Percentiles rank a stretch among this genome's conserved stretches.
These are phyloP conservation scores for Apamea crenata DNA, from an alignment of 2,888 invertebrate genomes.

Conservation along the genomic window DNA sequence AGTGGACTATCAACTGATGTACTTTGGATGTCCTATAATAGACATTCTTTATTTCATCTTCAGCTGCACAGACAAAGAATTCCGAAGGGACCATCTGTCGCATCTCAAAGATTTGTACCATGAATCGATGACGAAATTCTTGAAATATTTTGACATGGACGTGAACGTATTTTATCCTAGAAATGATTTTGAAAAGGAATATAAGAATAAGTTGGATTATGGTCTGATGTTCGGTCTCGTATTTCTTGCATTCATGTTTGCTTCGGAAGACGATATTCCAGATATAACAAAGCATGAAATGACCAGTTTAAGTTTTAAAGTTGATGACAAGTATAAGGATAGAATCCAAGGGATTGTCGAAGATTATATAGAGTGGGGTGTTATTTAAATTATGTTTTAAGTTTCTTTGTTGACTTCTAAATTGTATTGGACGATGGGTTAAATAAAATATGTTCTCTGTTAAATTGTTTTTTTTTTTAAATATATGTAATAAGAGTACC, in stretches of 20 bases:
- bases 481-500: neutral
- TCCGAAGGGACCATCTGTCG: slow-evolving; percentile 72
- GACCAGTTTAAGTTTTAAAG: slow-evolving; percentile 48
- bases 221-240: slow-evolving; percentile 70
- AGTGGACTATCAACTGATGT: neutral
- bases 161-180: slow-evolving; percentile 70
- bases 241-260: slow-evolving; percentile 70
- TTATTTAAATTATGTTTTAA: slow-evolving; percentile 27
- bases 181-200: slow-evolving; percentile 72
- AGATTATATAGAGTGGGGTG: slow-evolving; percentile 14
- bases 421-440: neutral
- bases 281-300: slow-evolving; percentile 62
- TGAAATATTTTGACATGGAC: slow-evolving; percentile 73
- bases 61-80: slow-evolving; percentile 72
- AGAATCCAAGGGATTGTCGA: slow-evolving; percentile 64
- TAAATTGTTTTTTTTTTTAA: neutral
- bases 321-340: slow-evolving; percentile 64
- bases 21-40: slow-evolving; percentile 73
- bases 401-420: neutral
- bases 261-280: slow-evolving; percentile 68
- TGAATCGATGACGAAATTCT: slow-evolving; percentile 67
- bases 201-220: slow-evolving; percentile 69
- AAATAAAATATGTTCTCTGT: slow-evolving; percentile 7
- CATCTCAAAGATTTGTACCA: slow-evolving; percentile 75
- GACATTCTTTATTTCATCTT: slow-evolving; percentile 77